Conservation (phyloP, 2,888 invertebrate species). For the Lepidocyrtinus sp. region DNA sequence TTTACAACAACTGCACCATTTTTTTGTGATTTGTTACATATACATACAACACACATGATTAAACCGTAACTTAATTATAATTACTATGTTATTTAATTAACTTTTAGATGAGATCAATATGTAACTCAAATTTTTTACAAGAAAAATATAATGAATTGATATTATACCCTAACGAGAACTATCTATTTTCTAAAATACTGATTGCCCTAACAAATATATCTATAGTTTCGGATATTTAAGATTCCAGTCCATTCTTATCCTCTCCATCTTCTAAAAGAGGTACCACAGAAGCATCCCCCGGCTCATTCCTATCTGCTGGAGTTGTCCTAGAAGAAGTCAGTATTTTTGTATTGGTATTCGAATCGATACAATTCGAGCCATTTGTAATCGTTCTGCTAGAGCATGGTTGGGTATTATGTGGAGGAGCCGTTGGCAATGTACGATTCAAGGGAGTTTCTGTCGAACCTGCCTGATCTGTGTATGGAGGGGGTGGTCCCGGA, state of each 20-base stretch:
- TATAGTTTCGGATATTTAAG: conserved; percentile 22
- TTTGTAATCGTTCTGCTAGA: conserved; percentile 46
- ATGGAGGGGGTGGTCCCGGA: conserved; percentile 54
- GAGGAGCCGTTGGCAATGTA: conserved; percentile 27
- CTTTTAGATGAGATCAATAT: no score
- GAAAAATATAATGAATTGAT: no score
- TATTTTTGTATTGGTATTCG: conserved; percentile 35
- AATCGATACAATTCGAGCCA: conserved; percentile 4
- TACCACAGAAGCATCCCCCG: conserved; percentile 34
- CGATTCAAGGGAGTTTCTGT: conserved; percentile 26
- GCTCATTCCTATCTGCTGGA: conserved; percentile 30
- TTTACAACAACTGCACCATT: no score
- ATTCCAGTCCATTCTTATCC: conserved; percentile 57
- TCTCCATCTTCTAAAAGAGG: conserved; percentile 44
- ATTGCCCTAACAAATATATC: neutral
- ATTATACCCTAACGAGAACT: no score
- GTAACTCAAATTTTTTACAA: no score
- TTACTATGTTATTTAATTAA: no score
- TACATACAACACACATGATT: no score
- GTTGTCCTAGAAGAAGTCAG: conserved; percentile 30
- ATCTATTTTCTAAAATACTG: no score
- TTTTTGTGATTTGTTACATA: no score
- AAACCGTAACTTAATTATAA: no score
- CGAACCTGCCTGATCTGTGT: conserved; percentile 41
- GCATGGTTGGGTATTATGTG: conserved; percentile 47